Percentiles rank a stretch among this genome's conserved stretches.
These are phyloP conservation scores for Thelaira solivaga DNA, from an alignment of 2,888 invertebrate species.

Conservation along the genomic window DNA sequence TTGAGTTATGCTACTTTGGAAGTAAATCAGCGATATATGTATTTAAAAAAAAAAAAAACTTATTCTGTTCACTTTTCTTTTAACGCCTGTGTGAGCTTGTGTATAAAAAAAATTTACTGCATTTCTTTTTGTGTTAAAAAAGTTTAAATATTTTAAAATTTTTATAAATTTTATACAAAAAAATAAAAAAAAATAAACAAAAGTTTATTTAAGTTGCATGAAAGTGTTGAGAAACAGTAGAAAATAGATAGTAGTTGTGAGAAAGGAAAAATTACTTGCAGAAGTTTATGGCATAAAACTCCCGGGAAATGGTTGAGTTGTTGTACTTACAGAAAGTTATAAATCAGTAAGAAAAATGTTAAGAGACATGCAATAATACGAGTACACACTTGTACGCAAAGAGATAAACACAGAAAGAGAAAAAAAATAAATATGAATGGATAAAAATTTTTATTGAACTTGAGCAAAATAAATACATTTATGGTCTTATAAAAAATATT, in stretches of 20 bases:
- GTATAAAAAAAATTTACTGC: slow-evolving; percentile 10
- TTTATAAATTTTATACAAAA: background rate
- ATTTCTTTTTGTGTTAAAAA: slow-evolving; percentile 21
- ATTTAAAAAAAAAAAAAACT: too few species aligned
- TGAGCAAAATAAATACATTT: slow-evolving; percentile 18
- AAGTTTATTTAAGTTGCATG: slow-evolving; percentile 13
- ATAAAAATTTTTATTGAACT: slow-evolving; percentile 18
- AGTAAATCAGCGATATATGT: too few species aligned
- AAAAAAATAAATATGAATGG: background rate
- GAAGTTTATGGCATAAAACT: slow-evolving; percentile 10
- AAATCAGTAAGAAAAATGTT: slow-evolving; percentile 34
- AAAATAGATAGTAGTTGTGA: background rate
- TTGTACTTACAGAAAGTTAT: slow-evolving; percentile 34
- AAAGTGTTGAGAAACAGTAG: background rate
- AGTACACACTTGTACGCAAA: background rate
- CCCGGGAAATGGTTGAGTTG: slow-evolving; percentile 20
- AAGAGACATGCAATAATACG: slow-evolving; percentile 18
- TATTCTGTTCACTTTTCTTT: too few species aligned
- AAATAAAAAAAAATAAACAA: slow-evolving; percentile 2
- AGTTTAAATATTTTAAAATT: slow-evolving; percentile 1
- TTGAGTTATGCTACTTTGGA: too few species aligned
- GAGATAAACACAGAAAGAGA: background rate
- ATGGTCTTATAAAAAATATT: background rate
- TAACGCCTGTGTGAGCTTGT: too few species aligned
- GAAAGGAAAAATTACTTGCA: background rate